A percentile compares a stretch with the other conserved stretches of the same genome.
phyloP scores from a whole-genome alignment of 1,140 invertebrate genomes.

The Drosophila varians region DNA sequence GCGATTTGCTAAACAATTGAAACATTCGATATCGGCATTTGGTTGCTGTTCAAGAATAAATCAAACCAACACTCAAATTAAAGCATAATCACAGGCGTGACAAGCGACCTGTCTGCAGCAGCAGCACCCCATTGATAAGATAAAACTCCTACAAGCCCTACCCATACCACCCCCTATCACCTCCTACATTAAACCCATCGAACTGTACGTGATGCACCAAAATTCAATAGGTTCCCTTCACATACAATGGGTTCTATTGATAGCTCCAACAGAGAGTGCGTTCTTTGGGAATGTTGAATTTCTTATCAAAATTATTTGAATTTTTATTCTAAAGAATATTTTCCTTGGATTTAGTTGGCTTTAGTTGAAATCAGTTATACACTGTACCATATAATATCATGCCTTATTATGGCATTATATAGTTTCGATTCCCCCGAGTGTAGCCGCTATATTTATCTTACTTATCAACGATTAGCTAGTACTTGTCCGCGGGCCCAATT shows the following conservation, averaged over 20 bases:
- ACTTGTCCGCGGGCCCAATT: constrained; percentile 35
- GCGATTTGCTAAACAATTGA: constrained; percentile 29
- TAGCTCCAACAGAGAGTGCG: not conserved
- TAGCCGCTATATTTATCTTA: constrained; percentile 42
- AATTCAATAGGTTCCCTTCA: not conserved
- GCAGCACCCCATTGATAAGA: constrained; percentile 50
- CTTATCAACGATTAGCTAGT: constrained; percentile 52
- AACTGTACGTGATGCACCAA: not conserved
- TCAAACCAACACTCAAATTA: constrained; percentile 70
- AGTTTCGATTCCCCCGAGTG: constrained; percentile 4
- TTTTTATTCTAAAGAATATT: no score
- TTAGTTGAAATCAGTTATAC: no score
- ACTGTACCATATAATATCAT: no score
- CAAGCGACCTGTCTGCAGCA: constrained; percentile 62
- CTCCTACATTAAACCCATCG: not conserved
- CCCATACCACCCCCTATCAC: not conserved
- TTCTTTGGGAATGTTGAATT: no score
- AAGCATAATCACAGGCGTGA: constrained; percentile 80
- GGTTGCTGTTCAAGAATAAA: constrained; percentile 57
- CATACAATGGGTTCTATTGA: not conserved
- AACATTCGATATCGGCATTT: constrained; percentile 13
- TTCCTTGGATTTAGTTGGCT: no score
- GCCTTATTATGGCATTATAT: not conserved
- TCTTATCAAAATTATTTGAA: no score
- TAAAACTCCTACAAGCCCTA: constrained; percentile 21